phyloP scores from a whole-genome alignment of 2,113 vertebrate genomes.

The Rattus norvegicus region DNA sequence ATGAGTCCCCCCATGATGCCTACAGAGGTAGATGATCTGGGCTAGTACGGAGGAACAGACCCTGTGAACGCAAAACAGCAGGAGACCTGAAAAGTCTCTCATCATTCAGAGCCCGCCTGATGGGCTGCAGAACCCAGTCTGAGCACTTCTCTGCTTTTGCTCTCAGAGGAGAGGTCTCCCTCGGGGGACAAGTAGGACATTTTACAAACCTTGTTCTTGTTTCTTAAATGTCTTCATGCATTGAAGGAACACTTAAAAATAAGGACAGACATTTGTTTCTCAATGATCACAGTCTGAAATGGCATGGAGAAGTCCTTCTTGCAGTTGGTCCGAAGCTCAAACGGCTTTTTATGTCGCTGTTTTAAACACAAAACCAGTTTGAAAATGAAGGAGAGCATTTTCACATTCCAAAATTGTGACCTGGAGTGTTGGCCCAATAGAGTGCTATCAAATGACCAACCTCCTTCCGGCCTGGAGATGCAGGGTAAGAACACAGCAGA shows the following conservation, averaged over 20 bases:
- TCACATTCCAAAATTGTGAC: constrained; percentile 65
- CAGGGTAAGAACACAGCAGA: not conserved
- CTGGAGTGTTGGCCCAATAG: not conserved
- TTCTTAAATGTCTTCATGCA: constrained; percentile 58
- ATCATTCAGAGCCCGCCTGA: not conserved
- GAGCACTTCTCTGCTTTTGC: not conserved
- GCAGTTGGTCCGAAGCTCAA: constrained; percentile 60
- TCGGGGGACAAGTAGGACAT: constrained; percentile 57
- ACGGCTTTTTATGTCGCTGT: constrained; percentile 67
- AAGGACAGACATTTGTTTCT: constrained; percentile 78
- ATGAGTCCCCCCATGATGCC: not conserved
- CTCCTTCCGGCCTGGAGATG: not conserved
- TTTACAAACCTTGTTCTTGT: constrained; percentile 63
- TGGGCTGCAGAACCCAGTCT: not conserved
- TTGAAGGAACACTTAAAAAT: constrained; percentile 76
- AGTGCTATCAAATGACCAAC: constrained; percentile 32
- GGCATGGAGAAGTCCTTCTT: constrained; percentile 63
- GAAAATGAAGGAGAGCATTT: constrained; percentile 68
- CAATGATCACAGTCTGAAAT: constrained; percentile 75
- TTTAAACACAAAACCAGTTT: constrained; percentile 71
- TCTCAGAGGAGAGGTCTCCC: constrained; percentile 44
- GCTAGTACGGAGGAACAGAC: not conserved
- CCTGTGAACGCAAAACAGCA: not conserved
- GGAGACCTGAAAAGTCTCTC: not conserved
- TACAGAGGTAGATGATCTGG: not conserved